Evolutionary conservation across 2,113 vertebrate species (phyloP).

Genomic region (Ochotona princeps): DNA sequence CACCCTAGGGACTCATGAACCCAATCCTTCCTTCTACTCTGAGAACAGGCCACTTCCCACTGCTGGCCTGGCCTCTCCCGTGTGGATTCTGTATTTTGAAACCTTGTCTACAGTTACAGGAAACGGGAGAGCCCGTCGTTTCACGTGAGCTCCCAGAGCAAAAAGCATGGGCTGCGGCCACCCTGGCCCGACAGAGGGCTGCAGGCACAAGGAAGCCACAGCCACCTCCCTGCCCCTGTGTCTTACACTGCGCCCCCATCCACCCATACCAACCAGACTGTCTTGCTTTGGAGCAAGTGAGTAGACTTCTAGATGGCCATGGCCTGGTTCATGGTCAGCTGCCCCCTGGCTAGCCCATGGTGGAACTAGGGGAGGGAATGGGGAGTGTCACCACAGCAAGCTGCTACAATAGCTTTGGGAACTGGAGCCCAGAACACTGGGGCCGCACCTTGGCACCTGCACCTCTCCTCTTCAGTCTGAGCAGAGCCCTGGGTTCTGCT

Average conservation of each 20-base stretch:
- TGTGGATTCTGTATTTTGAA: slow-evolving; percentile 55
- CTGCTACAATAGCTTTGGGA: neutral
- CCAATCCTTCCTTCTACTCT: slow-evolving; percentile 50
- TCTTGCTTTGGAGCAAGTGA: fast-evolving
- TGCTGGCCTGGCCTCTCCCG: neutral
- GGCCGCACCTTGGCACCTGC: neutral
- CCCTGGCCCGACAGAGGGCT: neutral
- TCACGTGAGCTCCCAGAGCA: neutral
- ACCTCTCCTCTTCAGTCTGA: neutral
- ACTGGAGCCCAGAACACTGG: fast-evolving
- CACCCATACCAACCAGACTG: neutral
- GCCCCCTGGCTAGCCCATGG: fast-evolving
- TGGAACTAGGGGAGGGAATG: too few relatives aligned
- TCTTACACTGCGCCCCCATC: neutral
- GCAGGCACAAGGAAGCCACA: neutral
- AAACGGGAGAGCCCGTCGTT: slow-evolving; percentile 62
- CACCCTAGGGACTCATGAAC: slow-evolving; percentile 61
- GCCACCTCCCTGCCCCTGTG: neutral
- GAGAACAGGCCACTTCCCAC: slow-evolving; percentile 46
- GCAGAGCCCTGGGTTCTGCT: neutral
- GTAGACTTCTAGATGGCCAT: fast-evolving
- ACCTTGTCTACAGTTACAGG: slow-evolving; percentile 59
- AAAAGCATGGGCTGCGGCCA: neutral
- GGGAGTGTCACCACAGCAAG: neutral
- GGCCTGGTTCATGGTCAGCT: neutral